Percentiles rank a stretch among this genome's conserved stretches.
Conservation (phyloP, 2,113 vertebrate species). For the Anguilla rostrata region DNA sequence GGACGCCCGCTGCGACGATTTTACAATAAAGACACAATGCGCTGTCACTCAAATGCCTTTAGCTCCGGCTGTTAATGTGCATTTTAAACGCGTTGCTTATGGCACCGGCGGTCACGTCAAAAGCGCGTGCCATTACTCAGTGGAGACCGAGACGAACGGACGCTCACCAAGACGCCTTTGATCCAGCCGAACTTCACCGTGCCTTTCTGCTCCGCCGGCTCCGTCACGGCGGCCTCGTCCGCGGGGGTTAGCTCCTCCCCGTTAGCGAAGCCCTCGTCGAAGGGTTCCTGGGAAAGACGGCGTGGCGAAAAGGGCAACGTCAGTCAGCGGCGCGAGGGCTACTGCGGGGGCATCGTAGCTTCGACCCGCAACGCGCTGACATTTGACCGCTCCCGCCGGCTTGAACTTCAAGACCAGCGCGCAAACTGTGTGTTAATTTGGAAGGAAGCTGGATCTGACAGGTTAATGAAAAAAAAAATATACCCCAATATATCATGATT, state of each 20-base stretch:
- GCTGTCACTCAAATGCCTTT: not conserved
- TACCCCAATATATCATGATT: not conserved
- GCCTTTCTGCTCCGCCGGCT: slow-evolving; percentile 79
- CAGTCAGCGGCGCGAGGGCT: slow-evolving; percentile 25
- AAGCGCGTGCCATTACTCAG: not conserved
- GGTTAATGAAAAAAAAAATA: not conserved
- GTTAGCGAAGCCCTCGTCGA: slow-evolving; percentile 87
- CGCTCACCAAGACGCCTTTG: slow-evolving; percentile 91
- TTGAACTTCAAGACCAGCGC: not conserved
- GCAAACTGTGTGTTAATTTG: not conserved
- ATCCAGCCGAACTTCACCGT: slow-evolving; percentile 94
- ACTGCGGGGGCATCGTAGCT: not conserved
- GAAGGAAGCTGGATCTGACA: not conserved
- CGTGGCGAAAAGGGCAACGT: not conserved
- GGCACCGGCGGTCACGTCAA: not conserved
- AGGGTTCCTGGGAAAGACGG: slow-evolving; percentile 76
- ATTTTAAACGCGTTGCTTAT: not conserved
- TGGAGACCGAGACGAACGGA: not conserved
- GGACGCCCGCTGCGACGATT: too few relatives aligned
- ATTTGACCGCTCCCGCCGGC: not conserved
- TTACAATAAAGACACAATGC: too few relatives aligned
- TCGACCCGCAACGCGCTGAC: not conserved
- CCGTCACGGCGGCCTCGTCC: slow-evolving; percentile 78
- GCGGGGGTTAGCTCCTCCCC: slow-evolving; percentile 85
- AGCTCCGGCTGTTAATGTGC: too few relatives aligned